Base-by-base conservation (phyloP, 1,140 invertebrate genomes). In the Penaeus indicus region DNA sequence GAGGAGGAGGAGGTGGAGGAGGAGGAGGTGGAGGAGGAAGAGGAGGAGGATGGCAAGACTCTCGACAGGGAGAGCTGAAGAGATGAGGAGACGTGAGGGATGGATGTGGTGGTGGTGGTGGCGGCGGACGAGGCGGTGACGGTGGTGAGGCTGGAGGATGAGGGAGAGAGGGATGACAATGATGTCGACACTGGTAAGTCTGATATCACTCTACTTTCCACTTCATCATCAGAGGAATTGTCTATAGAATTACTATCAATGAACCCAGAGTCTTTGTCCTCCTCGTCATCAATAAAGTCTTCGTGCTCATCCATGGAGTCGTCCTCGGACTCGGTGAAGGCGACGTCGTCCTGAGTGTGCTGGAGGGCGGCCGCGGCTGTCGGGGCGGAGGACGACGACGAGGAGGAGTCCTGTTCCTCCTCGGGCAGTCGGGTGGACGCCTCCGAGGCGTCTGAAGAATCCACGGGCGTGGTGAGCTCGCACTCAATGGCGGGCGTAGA, bases 201-300 rank as follows among this genome's bases (percentile, higher is more conserved):
- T n/a, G 81, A 38, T 60, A 84, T 42, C 72, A 32, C 85, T 82
- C 80, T 86, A 32, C 80, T 82, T 32, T 91, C 90, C 78, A 75
- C 81, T 63, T 91, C 90, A 47, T 91, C 90, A 72, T 91, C 90
- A 54, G 90, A 91, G 47, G 90, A 91, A 80, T 91, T 91, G 84
- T 91, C 90, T 62, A 91, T 91, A 8, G 90, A 91, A 75, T 91
- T 89, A 27, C 90, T 89, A 64, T 91, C 90, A 85, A 91, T 91
- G 86, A 91, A 91, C 42, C 90, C 90, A 22, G 90, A 91, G 78
- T 91, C 90, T 72, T 91, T 91, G 54, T 91, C 90, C 62, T 91
- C 90, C 80, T 91, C 90, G 67, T 91, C 90, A 60, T 89, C 88
- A 77, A 91, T 89, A 60, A 89, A 89, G 81, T 91, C 88, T 13